Conservation (phyloP, 2,797 vertebrate genomes). For the Gymnoscopelus microlampas region DNA sequence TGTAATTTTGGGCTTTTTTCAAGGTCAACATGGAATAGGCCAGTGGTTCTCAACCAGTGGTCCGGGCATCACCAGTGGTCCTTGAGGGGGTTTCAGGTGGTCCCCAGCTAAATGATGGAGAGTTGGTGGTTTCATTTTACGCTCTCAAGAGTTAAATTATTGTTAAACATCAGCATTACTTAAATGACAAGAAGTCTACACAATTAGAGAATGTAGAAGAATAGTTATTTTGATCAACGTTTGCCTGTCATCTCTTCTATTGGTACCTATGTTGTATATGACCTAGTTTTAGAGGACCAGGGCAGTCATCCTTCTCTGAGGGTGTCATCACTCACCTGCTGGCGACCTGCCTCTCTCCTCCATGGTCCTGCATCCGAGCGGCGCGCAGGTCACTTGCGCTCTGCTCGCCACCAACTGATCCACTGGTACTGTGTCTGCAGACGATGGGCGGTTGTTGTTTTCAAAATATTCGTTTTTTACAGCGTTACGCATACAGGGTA, state of each 20-base stretch:
- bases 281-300: constrained; percentile 38
- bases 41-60: too few relatives aligned
- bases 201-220: background rate
- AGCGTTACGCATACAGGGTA: background rate
- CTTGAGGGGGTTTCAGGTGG: too few relatives aligned
- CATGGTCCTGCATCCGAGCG: constrained; percentile 83
- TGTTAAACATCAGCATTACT: background rate
- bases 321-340: constrained; percentile 72
- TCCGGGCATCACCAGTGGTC: too few relatives aligned
- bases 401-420: constrained; percentile 39
- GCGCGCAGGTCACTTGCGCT: constrained; percentile 64
- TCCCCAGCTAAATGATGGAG: too few relatives aligned
- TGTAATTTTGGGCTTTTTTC: too few relatives aligned
- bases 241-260: background rate
- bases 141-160: too few relatives aligned
- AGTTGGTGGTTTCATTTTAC: too few relatives aligned
- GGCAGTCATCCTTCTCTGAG: constrained; percentile 26
- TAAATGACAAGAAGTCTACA: background rate
- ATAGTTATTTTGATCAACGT: too few relatives aligned
- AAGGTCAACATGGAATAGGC: too few relatives aligned
- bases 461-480: background rate
- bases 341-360: constrained; percentile 81
- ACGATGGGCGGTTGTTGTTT: constrained; percentile 11
- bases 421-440: constrained; percentile 15
- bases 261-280: background rate